Evolutionary conservation across 2,113 vertebrate species (phyloP).

Genomic region (Cephalopterus ornatus): DNA sequence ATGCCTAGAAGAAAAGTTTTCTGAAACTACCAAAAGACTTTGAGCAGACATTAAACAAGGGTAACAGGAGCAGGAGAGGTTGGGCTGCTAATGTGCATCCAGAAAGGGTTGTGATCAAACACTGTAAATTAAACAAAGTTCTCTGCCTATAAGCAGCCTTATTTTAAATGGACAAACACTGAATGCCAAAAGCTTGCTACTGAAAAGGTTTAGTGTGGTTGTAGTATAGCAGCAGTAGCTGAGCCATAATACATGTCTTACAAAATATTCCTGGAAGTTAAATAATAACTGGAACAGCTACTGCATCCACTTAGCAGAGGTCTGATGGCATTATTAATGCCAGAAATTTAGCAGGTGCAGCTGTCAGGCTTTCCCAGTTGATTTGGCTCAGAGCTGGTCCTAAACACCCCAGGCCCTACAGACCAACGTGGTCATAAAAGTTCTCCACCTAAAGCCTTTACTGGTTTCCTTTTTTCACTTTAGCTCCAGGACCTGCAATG

Average conservation of each 20-base stretch:
- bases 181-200: conserved; percentile 12
- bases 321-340: conserved; percentile 43
- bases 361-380: conserved; percentile 19
- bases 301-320: conserved; percentile 18
- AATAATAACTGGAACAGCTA: conserved; percentile 57
- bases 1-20: background rate
- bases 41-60: background rate
- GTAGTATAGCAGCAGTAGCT: background rate
- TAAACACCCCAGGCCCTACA: background rate
- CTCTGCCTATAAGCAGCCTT: background rate
- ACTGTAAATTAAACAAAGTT: background rate
- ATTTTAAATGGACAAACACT: background rate
- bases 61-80: background rate
- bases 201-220: background rate
- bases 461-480: background rate
- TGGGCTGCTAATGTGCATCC: background rate
- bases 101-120: background rate
- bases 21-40: background rate
- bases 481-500: background rate
- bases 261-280: conserved; percentile 57
- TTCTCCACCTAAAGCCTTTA: background rate
- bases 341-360: background rate
- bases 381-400: background rate
- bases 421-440: background rate
- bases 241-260: conserved; percentile 2